Conservation (phyloP, 2,113 vertebrate species). For the Sinocyclocheilus anophthalmus region DNA sequence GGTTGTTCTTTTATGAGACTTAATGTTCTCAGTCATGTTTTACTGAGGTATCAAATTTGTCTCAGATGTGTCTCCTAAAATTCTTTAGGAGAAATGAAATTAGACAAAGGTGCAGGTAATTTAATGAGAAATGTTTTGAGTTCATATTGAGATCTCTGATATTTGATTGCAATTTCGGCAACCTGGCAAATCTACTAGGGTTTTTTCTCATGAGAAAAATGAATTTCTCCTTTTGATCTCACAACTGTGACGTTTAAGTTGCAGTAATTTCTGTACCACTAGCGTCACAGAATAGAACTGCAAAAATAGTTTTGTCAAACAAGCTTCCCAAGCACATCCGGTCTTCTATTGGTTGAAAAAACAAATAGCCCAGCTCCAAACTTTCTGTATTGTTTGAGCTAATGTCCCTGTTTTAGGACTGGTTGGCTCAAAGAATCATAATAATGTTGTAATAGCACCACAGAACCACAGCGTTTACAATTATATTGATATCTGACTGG, state of each 20-base stretch:
- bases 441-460: not conserved
- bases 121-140: not conserved
- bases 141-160: not conserved
- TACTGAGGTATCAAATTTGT: not conserved
- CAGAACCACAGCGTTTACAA: not conserved
- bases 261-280: too few relatives aligned
- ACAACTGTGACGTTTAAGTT: too few relatives aligned
- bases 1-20: not conserved
- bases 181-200: not conserved
- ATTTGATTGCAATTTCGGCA: not conserved
- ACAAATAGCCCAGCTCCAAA: too few relatives aligned
- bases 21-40: not conserved
- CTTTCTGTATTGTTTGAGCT: too few relatives aligned
- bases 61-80: not conserved
- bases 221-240: too few relatives aligned
- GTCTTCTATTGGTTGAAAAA: too few relatives aligned
- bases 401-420: not conserved
- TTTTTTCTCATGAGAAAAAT: too few relatives aligned
- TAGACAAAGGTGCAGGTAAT: not conserved
- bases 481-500: conserved; percentile 78
- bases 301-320: too few relatives aligned
- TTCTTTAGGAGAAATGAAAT: not conserved
- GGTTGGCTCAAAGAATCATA: not conserved
- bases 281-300: too few relatives aligned
- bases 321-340: too few relatives aligned